Percentiles rank a stretch among this genome's conserved stretches.
These are phyloP conservation scores for Drosophila kanekoi DNA, from an alignment of 2,888 invertebrate species.

Conservation along the genomic window DNA sequence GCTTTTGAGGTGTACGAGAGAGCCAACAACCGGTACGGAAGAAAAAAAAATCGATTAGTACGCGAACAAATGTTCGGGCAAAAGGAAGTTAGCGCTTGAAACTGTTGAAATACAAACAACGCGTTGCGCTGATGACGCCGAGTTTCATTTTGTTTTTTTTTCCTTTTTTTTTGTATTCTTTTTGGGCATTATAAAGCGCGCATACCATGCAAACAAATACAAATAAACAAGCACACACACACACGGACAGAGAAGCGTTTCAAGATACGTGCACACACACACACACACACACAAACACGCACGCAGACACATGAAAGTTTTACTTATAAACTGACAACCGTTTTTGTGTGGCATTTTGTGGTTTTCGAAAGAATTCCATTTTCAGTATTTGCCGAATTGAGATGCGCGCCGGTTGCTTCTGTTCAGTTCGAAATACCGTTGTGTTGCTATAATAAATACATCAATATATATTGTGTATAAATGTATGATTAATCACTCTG, in stretches of 20 bases:
- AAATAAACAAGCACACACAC: constrained; percentile 28
- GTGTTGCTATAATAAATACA: not conserved
- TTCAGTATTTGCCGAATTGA: constrained; percentile 83
- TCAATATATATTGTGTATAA: not conserved
- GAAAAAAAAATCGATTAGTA: constrained; percentile 71
- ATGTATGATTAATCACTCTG: constrained; percentile 22
- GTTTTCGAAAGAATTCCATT: constrained; percentile 79
- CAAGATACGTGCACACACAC: constrained; percentile 6
- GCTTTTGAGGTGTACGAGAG: constrained; percentile 19
- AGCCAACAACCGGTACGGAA: constrained; percentile 21
- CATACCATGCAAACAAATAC: constrained; percentile 32
- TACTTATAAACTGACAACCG: constrained; percentile 67
- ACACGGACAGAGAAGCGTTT: constrained; percentile 9
- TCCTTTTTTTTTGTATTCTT: constrained; percentile 31
- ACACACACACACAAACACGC: constrained; percentile 12
- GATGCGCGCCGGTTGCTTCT: constrained; percentile 76
- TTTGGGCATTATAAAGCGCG: constrained; percentile 50
- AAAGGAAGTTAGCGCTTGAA: constrained; percentile 57
- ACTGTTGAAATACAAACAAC: constrained; percentile 57
- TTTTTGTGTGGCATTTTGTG: constrained; percentile 70
- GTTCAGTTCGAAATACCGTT: constrained; percentile 1
- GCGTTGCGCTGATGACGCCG: constrained; percentile 47
- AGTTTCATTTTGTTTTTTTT: constrained; percentile 30
- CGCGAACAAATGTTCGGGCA: constrained; percentile 49
- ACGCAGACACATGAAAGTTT: constrained; percentile 47